These are phyloP conservation scores for Empidonax alnorum DNA, from an alignment of 2,113 vertebrate species.

Conservation along the genomic window DNA sequence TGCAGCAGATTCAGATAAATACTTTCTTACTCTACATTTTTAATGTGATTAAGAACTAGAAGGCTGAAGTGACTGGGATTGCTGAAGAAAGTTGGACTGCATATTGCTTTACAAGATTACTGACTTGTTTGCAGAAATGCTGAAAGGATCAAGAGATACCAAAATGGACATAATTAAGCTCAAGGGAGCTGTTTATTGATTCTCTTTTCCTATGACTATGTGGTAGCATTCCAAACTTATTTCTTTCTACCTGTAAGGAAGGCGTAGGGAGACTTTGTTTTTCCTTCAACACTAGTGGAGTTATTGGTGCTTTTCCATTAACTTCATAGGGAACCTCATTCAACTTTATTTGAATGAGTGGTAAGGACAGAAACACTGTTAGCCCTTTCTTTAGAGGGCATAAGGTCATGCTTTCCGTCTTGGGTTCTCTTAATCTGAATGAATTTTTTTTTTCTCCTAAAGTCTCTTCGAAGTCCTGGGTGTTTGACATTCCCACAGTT, in stretches of 20 bases:
- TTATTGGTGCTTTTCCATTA: neutral
- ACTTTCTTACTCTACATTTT: neutral
- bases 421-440: neutral
- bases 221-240: neutral
- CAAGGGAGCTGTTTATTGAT: neutral
- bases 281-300: neutral
- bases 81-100: neutral
- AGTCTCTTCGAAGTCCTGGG: neutral
- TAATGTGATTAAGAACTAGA: conserved; percentile 28
- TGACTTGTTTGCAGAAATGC: neutral
- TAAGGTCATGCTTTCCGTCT: neutral
- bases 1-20: neutral
- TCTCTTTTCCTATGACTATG: neutral
- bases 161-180: neutral
- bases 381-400: neutral
- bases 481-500: neutral
- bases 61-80: neutral
- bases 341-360: neutral
- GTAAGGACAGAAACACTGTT: neutral
- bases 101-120: neutral
- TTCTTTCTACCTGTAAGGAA: neutral
- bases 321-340: neutral
- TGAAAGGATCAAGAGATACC: neutral
- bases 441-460: neutral
- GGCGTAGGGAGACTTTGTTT: neutral